Base-by-base conservation (phyloP, 2,113 vertebrate genomes). In the Podarcis muralis region DNA sequence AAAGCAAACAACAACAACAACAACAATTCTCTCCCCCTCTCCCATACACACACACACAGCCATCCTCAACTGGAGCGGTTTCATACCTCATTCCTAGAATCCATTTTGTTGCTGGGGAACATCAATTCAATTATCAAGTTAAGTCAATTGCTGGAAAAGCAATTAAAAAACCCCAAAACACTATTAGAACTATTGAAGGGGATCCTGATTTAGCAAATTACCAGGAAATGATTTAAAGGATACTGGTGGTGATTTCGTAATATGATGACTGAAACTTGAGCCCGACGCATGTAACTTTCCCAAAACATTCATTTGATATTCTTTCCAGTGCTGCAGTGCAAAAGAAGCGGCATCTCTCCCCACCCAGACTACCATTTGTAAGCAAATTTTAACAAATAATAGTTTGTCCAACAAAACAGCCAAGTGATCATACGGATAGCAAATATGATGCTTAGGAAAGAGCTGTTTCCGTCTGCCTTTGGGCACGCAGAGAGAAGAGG, bases 181-280 rank as follows among this genome's bases (percentile, higher is more conserved):
- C n/a, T 89, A 68, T 86, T 86, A 77, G 65, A 86, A 8, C 59
- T 83, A 71, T 92, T 90, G 74, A 90, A 88, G 20, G 32, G 77
- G 85, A 87, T 1, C 2, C 5, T 84, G 66, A 87, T 30, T 78
- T 40, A 86, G 32, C n/a, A 88, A 93, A 88, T 87, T 82, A 40
- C 35, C 71, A 92, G 62, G 40, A 83, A 85, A 79, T 92, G 87
- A 82, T 82, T 78, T 85, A 89, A 68, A 30, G 23, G 23, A 71
- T n/a, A 43, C 2, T 16, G 27, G 48, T 53, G 13, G 59, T 90
- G 80, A 88, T 92, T 90, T 48, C n/a, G 83, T 75, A 75, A 72
- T 76, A 86, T 90, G 92, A 92, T 91, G 72, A 80, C 94, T 89
- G 83, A 30, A 74, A 35, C 20, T 30, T 78, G 32, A 86, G 16